Conservation (phyloP, 2,797 vertebrate genomes). For the Todus mexicanus region DNA sequence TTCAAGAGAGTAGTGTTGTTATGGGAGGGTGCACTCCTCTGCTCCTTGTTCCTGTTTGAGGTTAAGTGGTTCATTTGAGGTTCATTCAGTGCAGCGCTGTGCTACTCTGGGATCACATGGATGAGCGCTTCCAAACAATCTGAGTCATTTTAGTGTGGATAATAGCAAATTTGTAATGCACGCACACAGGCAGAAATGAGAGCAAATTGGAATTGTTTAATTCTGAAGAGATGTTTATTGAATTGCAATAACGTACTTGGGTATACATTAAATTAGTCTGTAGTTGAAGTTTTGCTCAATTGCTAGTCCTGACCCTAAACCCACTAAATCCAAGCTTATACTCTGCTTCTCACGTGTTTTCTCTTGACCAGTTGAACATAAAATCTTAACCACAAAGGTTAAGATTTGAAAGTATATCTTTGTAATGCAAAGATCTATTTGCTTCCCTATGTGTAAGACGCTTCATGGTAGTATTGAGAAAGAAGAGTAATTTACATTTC, state of each 20-base stretch:
- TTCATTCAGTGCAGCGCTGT: not conserved
- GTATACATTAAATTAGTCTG: slow-evolving; percentile 56
- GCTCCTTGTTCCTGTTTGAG: not conserved
- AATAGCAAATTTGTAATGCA: slow-evolving; percentile 22
- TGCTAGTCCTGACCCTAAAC: not conserved
- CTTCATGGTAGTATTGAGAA: not conserved
- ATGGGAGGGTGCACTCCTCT: not conserved
- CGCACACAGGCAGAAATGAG: not conserved
- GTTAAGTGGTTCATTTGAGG: not conserved
- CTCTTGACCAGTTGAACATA: not conserved
- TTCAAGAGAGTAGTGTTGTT: not conserved
- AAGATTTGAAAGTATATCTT: not conserved
- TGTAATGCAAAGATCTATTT: not conserved
- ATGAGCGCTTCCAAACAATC: not conserved
- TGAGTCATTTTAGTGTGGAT: not conserved
- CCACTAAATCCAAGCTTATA: slow-evolving; percentile 25
- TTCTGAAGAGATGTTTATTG: slow-evolving; percentile 68
- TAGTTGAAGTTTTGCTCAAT: slow-evolving; percentile 56
- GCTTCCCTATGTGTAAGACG: not conserved
- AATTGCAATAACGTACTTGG: slow-evolving; percentile 56
- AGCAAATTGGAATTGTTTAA: slow-evolving; percentile 59
- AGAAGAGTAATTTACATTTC: not conserved
- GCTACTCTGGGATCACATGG: not conserved
- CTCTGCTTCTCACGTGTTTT: not conserved
- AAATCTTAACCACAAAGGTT: not conserved